A percentile compares a stretch with the other conserved stretches of the same genome.
Conservation (phyloP, 1,140 invertebrate species). For the Zaprionus ghesquierei region DNA sequence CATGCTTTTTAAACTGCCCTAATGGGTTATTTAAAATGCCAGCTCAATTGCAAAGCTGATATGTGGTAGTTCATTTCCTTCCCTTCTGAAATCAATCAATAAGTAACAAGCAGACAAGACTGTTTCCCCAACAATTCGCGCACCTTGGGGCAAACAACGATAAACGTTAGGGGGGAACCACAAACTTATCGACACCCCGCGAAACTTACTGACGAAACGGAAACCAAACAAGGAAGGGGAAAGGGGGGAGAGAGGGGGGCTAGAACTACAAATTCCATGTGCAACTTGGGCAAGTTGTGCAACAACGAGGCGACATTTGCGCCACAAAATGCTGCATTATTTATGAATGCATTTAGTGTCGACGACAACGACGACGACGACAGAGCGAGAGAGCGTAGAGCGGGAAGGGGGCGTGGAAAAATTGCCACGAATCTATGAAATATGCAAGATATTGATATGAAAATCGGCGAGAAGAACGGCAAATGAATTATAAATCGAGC, state of each 20-base stretch:
- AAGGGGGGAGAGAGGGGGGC: background rate
- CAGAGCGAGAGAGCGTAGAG: too few species aligned
- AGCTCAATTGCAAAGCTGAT: background rate
- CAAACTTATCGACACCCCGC: background rate
- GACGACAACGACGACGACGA: conserved; percentile 49
- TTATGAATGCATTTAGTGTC: conserved; percentile 41
- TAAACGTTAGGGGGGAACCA: background rate
- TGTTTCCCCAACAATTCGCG: background rate
- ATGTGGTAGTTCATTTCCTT: background rate
- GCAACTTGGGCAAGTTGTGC: background rate
- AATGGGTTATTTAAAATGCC: background rate
- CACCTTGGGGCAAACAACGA: background rate
- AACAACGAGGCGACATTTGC: background rate
- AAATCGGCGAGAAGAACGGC: conserved; percentile 19
- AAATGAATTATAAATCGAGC: conserved; percentile 44
- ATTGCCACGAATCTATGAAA: conserved; percentile 54
- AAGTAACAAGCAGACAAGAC: background rate
- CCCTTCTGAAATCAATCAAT: background rate
- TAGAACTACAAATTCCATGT: background rate
- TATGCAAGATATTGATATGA: conserved; percentile 62
- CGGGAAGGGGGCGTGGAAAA: background rate
- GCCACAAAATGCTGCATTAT: conserved; percentile 36
- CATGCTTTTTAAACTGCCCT: background rate
- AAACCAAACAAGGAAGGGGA: background rate
- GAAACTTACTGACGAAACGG: background rate